Evolutionary conservation across 2,888 invertebrate species (phyloP).

Genomic region (Molorchus minor): DNA sequence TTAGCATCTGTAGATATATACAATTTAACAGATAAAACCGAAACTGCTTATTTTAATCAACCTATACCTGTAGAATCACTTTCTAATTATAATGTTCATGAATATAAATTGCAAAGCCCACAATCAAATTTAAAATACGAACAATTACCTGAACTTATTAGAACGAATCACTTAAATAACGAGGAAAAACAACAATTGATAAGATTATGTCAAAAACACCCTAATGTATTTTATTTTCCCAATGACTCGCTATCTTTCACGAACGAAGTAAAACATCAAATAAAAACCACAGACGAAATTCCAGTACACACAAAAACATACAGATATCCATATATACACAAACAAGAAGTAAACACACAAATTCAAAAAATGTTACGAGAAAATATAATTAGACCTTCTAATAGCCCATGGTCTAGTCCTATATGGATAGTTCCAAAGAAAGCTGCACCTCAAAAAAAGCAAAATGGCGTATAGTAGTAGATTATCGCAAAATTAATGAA

Average conservation of each 20-base stretch:
- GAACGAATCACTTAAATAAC: slow-evolving; percentile 33
- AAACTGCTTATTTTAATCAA: neutral
- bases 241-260: slow-evolving; percentile 30
- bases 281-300: slow-evolving; percentile 26
- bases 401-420: slow-evolving; percentile 30
- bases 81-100: neutral
- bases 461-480: no score
- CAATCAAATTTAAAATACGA: neutral
- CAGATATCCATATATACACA: slow-evolving; percentile 45
- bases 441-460: no score
- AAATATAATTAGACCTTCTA: slow-evolving; percentile 33
- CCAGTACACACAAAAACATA: slow-evolving; percentile 41
- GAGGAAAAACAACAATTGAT: slow-evolving; percentile 31
- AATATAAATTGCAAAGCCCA: neutral
- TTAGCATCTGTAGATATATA: neutral
- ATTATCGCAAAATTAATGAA: no score
- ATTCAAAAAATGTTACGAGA: slow-evolving; percentile 34
- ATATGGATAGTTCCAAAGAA: no score
- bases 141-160: neutral
- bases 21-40: neutral
- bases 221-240: slow-evolving; percentile 34
- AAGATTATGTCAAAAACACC: slow-evolving; percentile 30
- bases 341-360: slow-evolving; percentile 40
- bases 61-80: neutral
- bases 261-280: slow-evolving; percentile 42